These are phyloP conservation scores for Polyommatus icarus DNA, from an alignment of 2,888 invertebrate genomes.

Conservation along the genomic window DNA sequence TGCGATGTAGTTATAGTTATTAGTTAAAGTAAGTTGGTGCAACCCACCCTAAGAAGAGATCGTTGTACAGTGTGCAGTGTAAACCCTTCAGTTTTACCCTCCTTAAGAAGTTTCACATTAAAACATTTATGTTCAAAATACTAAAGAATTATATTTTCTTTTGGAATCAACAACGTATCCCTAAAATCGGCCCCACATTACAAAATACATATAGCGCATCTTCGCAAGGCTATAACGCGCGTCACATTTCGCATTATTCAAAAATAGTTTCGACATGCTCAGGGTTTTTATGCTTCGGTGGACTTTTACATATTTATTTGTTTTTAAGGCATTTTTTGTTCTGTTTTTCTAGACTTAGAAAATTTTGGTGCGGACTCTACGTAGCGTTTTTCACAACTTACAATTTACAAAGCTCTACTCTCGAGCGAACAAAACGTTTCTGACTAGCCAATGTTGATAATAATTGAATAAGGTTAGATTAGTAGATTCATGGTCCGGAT, in stretches of 20 bases:
- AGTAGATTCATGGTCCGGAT: not conserved
- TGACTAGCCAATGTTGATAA: not conserved
- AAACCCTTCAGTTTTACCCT: not conserved
- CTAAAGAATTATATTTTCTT: not conserved
- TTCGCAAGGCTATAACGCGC: conserved; percentile 67
- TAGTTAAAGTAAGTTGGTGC: no score
- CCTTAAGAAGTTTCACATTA: not conserved
- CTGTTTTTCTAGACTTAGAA: conserved; percentile 29
- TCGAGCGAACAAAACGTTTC: not conserved
- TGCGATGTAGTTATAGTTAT: no score
- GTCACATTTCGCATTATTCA: conserved; percentile 71
- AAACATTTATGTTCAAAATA: not conserved
- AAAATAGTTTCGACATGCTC: conserved; percentile 63
- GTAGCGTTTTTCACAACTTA: not conserved
- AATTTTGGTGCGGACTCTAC: not conserved
- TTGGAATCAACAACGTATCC: not conserved
- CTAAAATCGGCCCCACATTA: conserved; percentile 44
- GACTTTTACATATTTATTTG: conserved; percentile 59
- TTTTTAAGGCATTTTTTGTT: conserved; percentile 45
- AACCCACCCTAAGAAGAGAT: no score
- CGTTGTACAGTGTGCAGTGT: no score
- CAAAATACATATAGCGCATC: conserved; percentile 69
- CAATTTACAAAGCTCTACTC: not conserved
- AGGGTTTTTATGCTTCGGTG: conserved; percentile 54
- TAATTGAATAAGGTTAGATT: not conserved